Percentiles rank a stretch among this genome's conserved stretches.
These are phyloP conservation scores for Sciaenops ocellatus DNA, from an alignment of 2,797 vertebrate genomes.

Conservation along the genomic window DNA sequence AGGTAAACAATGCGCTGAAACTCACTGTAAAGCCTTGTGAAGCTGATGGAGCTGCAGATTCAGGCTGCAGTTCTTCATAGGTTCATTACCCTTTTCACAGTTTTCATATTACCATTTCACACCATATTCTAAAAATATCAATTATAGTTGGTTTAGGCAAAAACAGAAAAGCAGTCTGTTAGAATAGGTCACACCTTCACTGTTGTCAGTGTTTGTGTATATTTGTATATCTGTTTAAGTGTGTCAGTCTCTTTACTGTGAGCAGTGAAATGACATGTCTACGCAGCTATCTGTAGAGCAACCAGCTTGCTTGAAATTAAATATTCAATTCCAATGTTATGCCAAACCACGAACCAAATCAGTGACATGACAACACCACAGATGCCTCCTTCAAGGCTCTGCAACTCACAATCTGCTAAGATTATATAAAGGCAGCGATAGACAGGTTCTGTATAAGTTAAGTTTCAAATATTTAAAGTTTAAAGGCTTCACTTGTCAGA, in stretches of 20 bases:
- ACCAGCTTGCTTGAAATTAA: conserved; percentile 15
- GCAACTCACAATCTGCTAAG: not conserved
- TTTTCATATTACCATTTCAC: not conserved
- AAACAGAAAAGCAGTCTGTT: not conserved
- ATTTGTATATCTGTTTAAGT: not conserved
- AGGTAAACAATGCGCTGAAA: not conserved
- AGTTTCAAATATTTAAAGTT: not conserved
- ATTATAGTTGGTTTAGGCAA: not conserved
- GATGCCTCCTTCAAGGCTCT: conserved; percentile 19
- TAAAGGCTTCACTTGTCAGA: not conserved
- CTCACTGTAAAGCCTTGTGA: not conserved
- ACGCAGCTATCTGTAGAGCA: conserved; percentile 26
- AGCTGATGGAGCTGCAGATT: not conserved
- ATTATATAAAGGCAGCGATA: not conserved
- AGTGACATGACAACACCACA: conserved; percentile 13
- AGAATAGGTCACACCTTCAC: not conserved
- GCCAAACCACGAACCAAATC: conserved; percentile 29
- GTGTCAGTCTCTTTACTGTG: not conserved
- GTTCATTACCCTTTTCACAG: not conserved
- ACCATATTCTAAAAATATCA: not conserved
- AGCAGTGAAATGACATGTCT: conserved; percentile 8
- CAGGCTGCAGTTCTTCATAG: not conserved
- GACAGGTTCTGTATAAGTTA: not conserved
- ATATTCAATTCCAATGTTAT: conserved; percentile 19
- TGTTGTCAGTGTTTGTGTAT: not conserved